Evolutionary conservation across 37 sponge, comb jelly and placozoan genomes (phyloP), one percentile per base, ranked within the genome.

Genomic region (Beroe ovata): DNA sequence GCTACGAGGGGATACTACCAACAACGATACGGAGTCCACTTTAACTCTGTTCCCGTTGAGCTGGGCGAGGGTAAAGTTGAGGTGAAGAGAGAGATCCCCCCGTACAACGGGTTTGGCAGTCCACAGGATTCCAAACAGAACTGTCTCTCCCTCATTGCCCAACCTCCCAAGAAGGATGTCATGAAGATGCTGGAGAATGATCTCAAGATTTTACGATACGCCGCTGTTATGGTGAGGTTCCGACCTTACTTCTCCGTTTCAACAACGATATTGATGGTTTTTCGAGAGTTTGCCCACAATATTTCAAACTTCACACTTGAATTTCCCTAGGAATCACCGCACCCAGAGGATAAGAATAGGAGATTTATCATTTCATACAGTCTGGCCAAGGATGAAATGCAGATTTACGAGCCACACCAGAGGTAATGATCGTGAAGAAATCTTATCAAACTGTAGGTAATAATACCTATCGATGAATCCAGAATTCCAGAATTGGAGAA

Each of bases 151-250:
- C 93, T 97, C 18, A 93, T 97, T 29, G 96, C 99, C 35, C 99
- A 97, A 69, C 99, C 99, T 20, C 99, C 96, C 18, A 97, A 94
- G 93, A 97, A 95, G 69, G 99, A 97, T 72, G 91, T 94, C 88
- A 95, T 97, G 64, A 94, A 93, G 88, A 95, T 97, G 95, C 88
- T 97, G 58, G 99, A 97, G 89, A 94, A 94, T 88, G 96, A 95
- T 72, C 93, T 95, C 3, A 94, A 95, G 69, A 91, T 94, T 2
- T 93, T 97, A 23, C 71, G 99, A 88, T 97, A 90, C 71, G 89
- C 92, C 18, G 97, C 97, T 26, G 77, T 89, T n/a, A 92, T 95
- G 94, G 97, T 96, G 54, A 89, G 94, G 6, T 58, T 58, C 11
- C 18, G 16, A 58, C 18, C 59, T 58, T n/a, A n/a, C n/a, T n/a